phyloP scores from a whole-genome alignment of 1,140 invertebrate species.

The Procambarus virginalis region DNA sequence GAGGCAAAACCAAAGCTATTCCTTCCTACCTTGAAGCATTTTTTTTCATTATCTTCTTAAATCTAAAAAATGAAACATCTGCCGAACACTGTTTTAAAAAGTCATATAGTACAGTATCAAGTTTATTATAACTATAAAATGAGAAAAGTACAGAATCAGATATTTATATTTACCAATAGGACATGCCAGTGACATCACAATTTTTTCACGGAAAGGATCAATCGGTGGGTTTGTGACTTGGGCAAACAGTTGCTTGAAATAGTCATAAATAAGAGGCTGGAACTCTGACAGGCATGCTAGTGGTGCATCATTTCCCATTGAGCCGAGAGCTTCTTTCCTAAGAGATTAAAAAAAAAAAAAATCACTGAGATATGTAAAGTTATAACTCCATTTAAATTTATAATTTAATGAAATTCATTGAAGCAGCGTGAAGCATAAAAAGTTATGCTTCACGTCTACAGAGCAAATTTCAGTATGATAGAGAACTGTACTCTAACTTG shows the following conservation, averaged over 20 bases:
- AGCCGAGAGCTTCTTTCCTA: slow-evolving; percentile 98
- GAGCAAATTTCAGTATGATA: too few species aligned
- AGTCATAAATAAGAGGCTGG: slow-evolving; percentile 95
- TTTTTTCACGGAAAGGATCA: slow-evolving; percentile 98
- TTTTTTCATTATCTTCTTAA: too few species aligned
- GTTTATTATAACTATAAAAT: too few species aligned
- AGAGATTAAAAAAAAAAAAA: slow-evolving; percentile 67
- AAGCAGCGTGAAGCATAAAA: not conserved
- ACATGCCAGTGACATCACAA: slow-evolving; percentile 97
- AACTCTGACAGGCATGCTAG: slow-evolving; percentile 96
- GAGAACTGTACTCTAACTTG: too few species aligned
- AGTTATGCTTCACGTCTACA: too few species aligned
- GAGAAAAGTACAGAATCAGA: not conserved
- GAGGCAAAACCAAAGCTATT: too few species aligned
- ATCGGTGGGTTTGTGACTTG: slow-evolving; percentile 99
- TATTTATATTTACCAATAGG: slow-evolving; percentile 80
- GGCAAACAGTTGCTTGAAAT: slow-evolving; percentile 99
- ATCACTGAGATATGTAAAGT: not conserved
- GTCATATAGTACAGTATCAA: too few species aligned
- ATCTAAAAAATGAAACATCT: too few species aligned
- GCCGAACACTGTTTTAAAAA: too few species aligned
- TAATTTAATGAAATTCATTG: not conserved
- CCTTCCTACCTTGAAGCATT: too few species aligned
- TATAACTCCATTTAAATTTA: too few species aligned
- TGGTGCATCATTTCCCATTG: slow-evolving; percentile 99